Evolutionary conservation across 2,797 vertebrate genomes (phyloP).

Genomic region (Cheirogaleus major): DNA sequence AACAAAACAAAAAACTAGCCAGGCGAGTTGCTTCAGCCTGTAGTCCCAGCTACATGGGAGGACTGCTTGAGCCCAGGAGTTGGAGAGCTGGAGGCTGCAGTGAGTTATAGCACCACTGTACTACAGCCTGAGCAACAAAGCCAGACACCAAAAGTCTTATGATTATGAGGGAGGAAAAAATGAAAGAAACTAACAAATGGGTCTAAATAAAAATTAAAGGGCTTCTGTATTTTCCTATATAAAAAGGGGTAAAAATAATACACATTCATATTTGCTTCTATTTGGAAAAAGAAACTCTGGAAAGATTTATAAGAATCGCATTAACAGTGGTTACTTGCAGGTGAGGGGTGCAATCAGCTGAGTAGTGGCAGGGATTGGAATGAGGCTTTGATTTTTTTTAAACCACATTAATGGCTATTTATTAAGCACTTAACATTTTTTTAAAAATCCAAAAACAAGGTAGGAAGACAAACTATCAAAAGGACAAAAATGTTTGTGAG

Average conservation of each 20-base stretch:
- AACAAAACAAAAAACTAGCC: background rate
- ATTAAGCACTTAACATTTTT: background rate
- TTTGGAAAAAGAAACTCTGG: conserved; percentile 20
- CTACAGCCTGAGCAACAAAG: background rate
- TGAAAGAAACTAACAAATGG: background rate
- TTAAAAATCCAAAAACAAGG: background rate
- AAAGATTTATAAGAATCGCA: background rate
- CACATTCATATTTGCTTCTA: background rate
- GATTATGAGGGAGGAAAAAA: background rate
- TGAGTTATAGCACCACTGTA: background rate
- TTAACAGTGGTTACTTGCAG: background rate
- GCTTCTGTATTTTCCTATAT: background rate
- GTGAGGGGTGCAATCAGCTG: background rate
- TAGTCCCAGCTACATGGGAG: background rate
- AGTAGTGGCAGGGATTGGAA: background rate
- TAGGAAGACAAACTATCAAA: background rate
- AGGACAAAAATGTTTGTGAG: background rate
- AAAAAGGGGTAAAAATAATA: background rate
- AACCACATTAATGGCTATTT: background rate
- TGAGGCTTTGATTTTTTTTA: background rate
- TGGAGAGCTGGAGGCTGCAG: background rate
- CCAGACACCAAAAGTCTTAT: background rate
- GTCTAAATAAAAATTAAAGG: background rate
- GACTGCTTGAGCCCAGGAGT: background rate
- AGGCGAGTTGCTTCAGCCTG: background rate